These are phyloP conservation scores for Cephus sareptanus DNA, from an alignment of 2,888 invertebrate genomes.

Conservation along the genomic window DNA sequence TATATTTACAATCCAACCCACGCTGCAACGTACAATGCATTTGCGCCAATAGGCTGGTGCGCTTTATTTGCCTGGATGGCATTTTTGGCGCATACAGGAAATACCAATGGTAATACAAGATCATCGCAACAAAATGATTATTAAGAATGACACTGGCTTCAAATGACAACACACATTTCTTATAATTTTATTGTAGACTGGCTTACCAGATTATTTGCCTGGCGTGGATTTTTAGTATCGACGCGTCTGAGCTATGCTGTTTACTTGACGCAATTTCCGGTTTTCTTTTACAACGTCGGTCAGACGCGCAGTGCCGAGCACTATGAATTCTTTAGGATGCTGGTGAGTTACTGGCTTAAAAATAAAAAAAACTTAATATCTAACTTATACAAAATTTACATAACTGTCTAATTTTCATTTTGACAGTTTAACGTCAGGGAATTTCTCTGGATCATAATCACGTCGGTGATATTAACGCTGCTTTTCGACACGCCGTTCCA, in stretches of 20 bases:
- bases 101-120: slow-evolving; percentile 56
- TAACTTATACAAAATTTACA: slow-evolving; percentile 8
- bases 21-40: slow-evolving; percentile 77
- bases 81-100: slow-evolving; percentile 73
- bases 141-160: neutral
- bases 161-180: neutral
- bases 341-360: slow-evolving; percentile 64
- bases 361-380: slow-evolving; percentile 10
- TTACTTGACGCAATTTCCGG: slow-evolving; percentile 78
- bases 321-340: slow-evolving; percentile 70
- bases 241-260: slow-evolving; percentile 78
- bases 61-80: slow-evolving; percentile 76
- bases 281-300: slow-evolving; percentile 78
- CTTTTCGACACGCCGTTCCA: slow-evolving; percentile 77
- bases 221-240: slow-evolving; percentile 73
- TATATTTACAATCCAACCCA: slow-evolving; percentile 74
- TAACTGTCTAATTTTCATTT: slow-evolving; percentile 22
- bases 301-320: slow-evolving; percentile 70
- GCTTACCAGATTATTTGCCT: slow-evolving; percentile 69
- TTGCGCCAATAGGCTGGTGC: slow-evolving; percentile 78
- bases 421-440: slow-evolving; percentile 74
- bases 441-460: slow-evolving; percentile 69
- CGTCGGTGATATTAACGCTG: slow-evolving; percentile 71
- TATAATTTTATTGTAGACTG: slow-evolving; percentile 65
- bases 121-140: neutral